phyloP scores from a whole-genome alignment of 1,140 invertebrate species.

The Leptestheria dahalacensis region DNA sequence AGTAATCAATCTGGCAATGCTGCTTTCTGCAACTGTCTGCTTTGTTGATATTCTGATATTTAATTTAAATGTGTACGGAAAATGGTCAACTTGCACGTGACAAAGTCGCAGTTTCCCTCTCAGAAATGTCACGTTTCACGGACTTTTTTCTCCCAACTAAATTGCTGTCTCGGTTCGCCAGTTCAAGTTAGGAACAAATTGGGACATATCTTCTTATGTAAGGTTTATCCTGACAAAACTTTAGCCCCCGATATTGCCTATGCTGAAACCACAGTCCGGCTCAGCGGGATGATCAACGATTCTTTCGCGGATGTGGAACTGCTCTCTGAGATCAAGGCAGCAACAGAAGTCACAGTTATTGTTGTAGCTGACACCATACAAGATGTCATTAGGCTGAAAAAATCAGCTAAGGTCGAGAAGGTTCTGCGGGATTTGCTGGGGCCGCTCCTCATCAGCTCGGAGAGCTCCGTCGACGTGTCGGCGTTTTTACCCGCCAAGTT shows the following conservation, averaged over 20 bases:
- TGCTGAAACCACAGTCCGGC: slow-evolving; percentile 12
- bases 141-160: background rate
- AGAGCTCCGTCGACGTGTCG: no score
- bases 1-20: no score
- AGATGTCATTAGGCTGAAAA: background rate
- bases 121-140: background rate
- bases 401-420: background rate
- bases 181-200: slow-evolving; percentile 16
- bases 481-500: no score
- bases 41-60: no score
- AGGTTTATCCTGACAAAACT: slow-evolving; percentile 18
- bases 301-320: background rate
- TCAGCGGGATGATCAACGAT: no score
- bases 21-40: no score
- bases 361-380: background rate
- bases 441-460: no score
- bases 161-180: slow-evolving; percentile 2
- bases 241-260: slow-evolving; percentile 18
- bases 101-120: background rate
- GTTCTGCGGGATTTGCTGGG: no score
- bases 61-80: no score
- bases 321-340: background rate
- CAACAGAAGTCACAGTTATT: slow-evolving; percentile 1
- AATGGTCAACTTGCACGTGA: background rate
- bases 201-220: slow-evolving; percentile 18